A percentile compares a stretch with the other conserved stretches of the same genome.
Conservation (phyloP, 1,140 invertebrate genomes). For the Drosophila nigrodunni region DNA sequence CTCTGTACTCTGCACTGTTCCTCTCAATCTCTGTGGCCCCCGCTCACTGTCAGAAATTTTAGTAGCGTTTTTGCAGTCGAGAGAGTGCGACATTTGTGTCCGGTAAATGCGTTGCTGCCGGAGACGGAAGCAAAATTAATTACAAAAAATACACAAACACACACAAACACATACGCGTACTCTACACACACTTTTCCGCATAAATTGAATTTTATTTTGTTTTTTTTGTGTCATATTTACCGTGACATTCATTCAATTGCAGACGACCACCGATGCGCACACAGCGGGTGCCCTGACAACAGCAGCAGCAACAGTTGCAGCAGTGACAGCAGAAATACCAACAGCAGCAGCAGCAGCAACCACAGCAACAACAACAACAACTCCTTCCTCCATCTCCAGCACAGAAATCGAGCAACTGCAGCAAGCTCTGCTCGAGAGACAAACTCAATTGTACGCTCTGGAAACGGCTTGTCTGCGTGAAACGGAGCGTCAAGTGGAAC, state of each 20-base stretch:
- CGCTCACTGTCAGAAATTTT: slow-evolving; percentile 29
- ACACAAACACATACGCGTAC: too few relatives aligned
- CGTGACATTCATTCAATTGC: slow-evolving; percentile 52
- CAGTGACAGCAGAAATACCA: slow-evolving; percentile 87
- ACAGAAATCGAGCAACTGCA: slow-evolving; percentile 94
- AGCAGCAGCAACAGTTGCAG: slow-evolving; percentile 13
- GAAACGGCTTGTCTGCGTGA: slow-evolving; percentile 94
- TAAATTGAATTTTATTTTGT: slow-evolving; percentile 52
- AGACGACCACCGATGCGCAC: slow-evolving; percentile 49
- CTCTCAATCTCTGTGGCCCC: slow-evolving; percentile 28
- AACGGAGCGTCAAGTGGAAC: slow-evolving; percentile 90
- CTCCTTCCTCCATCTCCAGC: slow-evolving; percentile 26
- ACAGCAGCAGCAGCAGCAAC: slow-evolving; percentile 9
- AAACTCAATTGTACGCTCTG: slow-evolving; percentile 93
- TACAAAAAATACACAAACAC: slow-evolving; percentile 44
- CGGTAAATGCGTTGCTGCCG: slow-evolving; percentile 52
- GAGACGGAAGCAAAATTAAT: slow-evolving; percentile 74
- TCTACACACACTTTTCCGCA: slow-evolving; percentile 46
- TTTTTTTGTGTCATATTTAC: slow-evolving; percentile 11
- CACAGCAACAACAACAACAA: slow-evolving; percentile 10
- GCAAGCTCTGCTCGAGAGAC: slow-evolving; percentile 91
- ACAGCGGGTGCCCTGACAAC: slow-evolving; percentile 51
- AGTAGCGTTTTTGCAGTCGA: slow-evolving; percentile 66
- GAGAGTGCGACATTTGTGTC: slow-evolving; percentile 69
- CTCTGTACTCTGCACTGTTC: background rate